Base-by-base conservation (phyloP, 2,888 invertebrate species). In the Taphrorychus bicolor region DNA sequence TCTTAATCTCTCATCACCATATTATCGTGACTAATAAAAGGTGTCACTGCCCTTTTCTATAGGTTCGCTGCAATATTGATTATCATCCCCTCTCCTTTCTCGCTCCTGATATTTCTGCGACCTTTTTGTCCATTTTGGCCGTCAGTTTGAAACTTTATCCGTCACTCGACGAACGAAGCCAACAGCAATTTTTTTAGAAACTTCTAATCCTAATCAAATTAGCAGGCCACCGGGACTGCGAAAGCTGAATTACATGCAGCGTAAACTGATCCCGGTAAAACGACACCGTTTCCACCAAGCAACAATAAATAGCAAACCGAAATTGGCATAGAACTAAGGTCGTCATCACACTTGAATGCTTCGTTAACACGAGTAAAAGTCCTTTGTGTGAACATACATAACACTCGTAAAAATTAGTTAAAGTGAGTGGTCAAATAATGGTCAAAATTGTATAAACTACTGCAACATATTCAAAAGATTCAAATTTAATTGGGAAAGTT, bases 321-420 rank as follows among this genome's bases (percentile, higher is more conserved):
- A 66, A 66, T 66, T 61, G 66, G 51, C 66, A 66, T 61, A 66
- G 66, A 61, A 65, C 65, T 65, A 53, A 65, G 65, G 65, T 65
- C 65, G 53, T 65, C 65, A 65, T 65, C 24, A 45, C 59, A 65
- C 41, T 64, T 48, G 65, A 65, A 52, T 65, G 59, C 59, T 59
- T 64, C 42, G 53, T 59, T 59, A 64, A 41, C 52, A 53, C 52
- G 49, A 42, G 16, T 7, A 32, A n/a, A n/a, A n/a, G n/a, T n/a
- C n/a, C 48, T 19, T 59, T 24, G 49, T 59, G 59, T 49, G 48
- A 58, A 58, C 42, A 58, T 48, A n/a, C n/a, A n/a, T n/a, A n/a
- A n/a, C n/a, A n/a, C n/a, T n/a, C n/a, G n/a, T n/a, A n/a, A n/a
- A n/a, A n/a, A n/a, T n/a, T n/a, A n/a, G n/a, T n/a, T n/a, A n/a